Evolutionary conservation across 2,888 invertebrate genomes (phyloP).

Genomic region (Panorpa germanica): DNA sequence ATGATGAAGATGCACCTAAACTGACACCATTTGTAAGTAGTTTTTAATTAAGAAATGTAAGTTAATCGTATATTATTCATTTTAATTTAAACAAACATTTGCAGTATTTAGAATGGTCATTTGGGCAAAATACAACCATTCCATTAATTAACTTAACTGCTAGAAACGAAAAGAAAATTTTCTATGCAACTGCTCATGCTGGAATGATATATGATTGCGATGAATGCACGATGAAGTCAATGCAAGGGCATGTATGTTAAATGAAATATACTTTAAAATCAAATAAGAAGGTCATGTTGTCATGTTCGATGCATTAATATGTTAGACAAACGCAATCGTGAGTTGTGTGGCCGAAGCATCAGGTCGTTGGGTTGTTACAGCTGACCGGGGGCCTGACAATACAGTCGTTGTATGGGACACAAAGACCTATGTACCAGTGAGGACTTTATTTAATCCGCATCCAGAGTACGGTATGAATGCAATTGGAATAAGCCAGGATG

Average conservation of each 20-base stretch:
- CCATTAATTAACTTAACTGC: constrained; percentile 29
- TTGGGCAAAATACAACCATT: constrained; percentile 27
- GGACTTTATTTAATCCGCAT: constrained; percentile 23
- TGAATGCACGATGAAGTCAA: constrained; percentile 25
- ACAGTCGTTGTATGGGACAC: constrained; percentile 26
- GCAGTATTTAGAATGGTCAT: constrained; percentile 28
- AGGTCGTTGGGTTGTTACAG: constrained; percentile 24
- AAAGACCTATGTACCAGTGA: constrained; percentile 18
- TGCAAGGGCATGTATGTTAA: constrained; percentile 38
- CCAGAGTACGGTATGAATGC: constrained; percentile 15
- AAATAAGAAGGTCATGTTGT: too few species aligned
- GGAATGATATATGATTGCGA: constrained; percentile 30
- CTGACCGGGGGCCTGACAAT: constrained; percentile 22
- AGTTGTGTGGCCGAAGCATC: constrained; percentile 19
- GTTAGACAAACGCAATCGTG: constrained; percentile 21
- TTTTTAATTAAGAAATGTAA: too few species aligned
- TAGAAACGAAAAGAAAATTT: constrained; percentile 22
- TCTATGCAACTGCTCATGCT: constrained; percentile 30
- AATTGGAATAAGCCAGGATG: constrained; percentile 21
- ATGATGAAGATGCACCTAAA: too few species aligned
- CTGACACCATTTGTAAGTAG: too few species aligned
- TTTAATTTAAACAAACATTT: too few species aligned
- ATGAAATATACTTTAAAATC: too few species aligned
- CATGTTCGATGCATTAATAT: too few species aligned
- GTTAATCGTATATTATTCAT: too few species aligned